phyloP scores from a whole-genome alignment of 2,888 invertebrate genomes.

The Lobophora halterata region DNA sequence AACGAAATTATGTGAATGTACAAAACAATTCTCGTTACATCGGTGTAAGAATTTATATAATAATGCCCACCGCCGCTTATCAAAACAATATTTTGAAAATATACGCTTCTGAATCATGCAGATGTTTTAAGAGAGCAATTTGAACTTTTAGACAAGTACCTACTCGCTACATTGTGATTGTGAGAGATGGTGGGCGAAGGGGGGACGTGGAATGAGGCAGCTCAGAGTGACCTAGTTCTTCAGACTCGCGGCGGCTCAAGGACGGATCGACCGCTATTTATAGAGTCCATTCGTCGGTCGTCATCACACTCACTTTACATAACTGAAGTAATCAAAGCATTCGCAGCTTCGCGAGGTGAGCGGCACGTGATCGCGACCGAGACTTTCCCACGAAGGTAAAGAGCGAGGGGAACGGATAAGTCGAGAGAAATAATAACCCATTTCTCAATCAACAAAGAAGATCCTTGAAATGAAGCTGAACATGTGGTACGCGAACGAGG shows the following conservation, averaged over 20 bases:
- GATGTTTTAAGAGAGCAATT: slow-evolving; percentile 43
- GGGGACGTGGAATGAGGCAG: slow-evolving; percentile 56
- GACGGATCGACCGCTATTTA: slow-evolving; percentile 78
- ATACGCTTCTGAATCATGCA: slow-evolving; percentile 25
- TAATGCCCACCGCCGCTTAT: neutral
- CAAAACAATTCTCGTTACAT: slow-evolving; percentile 40
- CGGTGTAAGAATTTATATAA: neutral
- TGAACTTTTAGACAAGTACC: slow-evolving; percentile 36
- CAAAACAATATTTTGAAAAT: slow-evolving; percentile 6
- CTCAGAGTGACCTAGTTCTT: slow-evolving; percentile 74
- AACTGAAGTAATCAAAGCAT: slow-evolving; percentile 67
- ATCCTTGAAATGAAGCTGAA: slow-evolving; percentile 35
- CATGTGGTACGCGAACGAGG: slow-evolving; percentile 33
- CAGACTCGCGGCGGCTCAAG: slow-evolving; percentile 72
- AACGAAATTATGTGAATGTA: slow-evolving; percentile 35
- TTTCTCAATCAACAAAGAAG: slow-evolving; percentile 47
- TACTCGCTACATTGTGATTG: slow-evolving; percentile 36
- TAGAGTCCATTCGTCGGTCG: slow-evolving; percentile 72
- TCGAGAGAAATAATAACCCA: slow-evolving; percentile 51
- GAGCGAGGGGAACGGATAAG: slow-evolving; percentile 45
- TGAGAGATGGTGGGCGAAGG: slow-evolving; percentile 40
- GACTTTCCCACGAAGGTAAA: slow-evolving; percentile 59
- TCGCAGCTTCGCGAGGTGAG: slow-evolving; percentile 59
- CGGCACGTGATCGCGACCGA: slow-evolving; percentile 51
- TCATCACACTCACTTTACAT: slow-evolving; percentile 72